Base-by-base conservation (phyloP, 2,113 vertebrate genomes). In the Anarrhichthys ocellatus region DNA sequence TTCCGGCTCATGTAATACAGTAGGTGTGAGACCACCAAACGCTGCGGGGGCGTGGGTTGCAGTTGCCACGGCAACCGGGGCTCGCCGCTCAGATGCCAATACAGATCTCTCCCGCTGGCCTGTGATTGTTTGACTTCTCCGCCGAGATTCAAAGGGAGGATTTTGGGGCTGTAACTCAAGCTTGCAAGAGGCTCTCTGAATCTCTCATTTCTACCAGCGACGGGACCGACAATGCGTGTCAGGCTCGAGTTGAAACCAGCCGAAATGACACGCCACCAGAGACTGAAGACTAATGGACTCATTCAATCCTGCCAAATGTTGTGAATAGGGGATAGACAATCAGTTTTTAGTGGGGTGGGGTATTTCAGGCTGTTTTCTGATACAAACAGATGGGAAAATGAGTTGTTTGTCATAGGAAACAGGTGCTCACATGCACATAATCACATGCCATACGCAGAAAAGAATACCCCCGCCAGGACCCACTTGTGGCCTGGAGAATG, bases 341-440 rank as follows among this genome's bases (percentile, higher is more conserved):
- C 72, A 65, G 78, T 71, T 61, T 75, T 27, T 52, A 6, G 24
- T 2, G 2, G 6, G 44, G 6, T 14, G 14, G 58, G 27, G 71
- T 42, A 54, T 83, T 88, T 66, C 75, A 80, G 58, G 40, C 64
- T 42, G 82, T 82, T 81, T 89, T 76, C 65, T 18, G 85, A 80
- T 81, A 50, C 56, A 78, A 88, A 87, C 88, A 93, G 82, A 85
- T 71, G 79, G 78, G 22, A 44, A 90, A 85, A 81, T 9, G 46
- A 84, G 75, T 81, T 58, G 76, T 90, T 93, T 90, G 85, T 86
- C 84, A 74, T 68, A 93, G 92, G 92, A 95, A 95, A 92, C 92
- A 94, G 92, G 93, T 95, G 94, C 83, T 87, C 36, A 54, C 73
- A 65, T 76, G 87, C 78, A 87, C 84, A 81, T 84, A 91, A 88